Evolutionary conservation across 2,888 invertebrate species (phyloP), one percentile per base, ranked within the genome.

Genomic region (Heliconius aoede): DNA sequence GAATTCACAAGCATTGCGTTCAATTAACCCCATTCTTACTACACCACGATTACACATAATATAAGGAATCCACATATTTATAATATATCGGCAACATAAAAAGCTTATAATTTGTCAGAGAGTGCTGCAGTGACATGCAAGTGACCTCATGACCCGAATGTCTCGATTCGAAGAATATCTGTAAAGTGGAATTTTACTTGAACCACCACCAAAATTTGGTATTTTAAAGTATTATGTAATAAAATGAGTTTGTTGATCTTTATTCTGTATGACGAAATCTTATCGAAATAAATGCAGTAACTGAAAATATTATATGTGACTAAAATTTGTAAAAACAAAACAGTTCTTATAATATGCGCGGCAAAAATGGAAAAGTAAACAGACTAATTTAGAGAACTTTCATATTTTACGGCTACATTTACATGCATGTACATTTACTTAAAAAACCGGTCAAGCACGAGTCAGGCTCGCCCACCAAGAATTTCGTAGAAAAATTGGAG

Each of bases 121-220:
- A 75, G 76, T 79, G 65, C 77, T 61, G 71, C 76, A 80, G 78
- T 81, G 80, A 81, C 78, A 81, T 67, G 78, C 77, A 78, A 78
- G 61, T 73, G 76, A 78, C 67, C 73, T 61, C 79, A 73, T 80
- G 81, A 80, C 82, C 78, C 79, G 76, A 82, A 80, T 81, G 80
- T 55, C 76, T 80, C 72, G 76, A 78, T 82, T 81, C 81, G 74
- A 62, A 65, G 72, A 71, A 62, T 30, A 60, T 46, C 69, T 62
- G 68, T 64, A 74, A 74, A 55, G 62, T 69, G 30, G 28, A 64
- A 62, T 51, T 62, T 51, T 69, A 36, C 64, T 64, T 64, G 71
- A 74, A 74, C 46, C 5, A n/a, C 15, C 24, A 36, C 36, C 72
- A 73, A 80, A 73, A 75, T 76, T 76, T 82, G 83, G 79, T 30